A percentile compares a stretch with the other conserved stretches of the same genome.
Conservation (phyloP, 2,797 vertebrate genomes). For the Acipenser oxyrinchus region DNA sequence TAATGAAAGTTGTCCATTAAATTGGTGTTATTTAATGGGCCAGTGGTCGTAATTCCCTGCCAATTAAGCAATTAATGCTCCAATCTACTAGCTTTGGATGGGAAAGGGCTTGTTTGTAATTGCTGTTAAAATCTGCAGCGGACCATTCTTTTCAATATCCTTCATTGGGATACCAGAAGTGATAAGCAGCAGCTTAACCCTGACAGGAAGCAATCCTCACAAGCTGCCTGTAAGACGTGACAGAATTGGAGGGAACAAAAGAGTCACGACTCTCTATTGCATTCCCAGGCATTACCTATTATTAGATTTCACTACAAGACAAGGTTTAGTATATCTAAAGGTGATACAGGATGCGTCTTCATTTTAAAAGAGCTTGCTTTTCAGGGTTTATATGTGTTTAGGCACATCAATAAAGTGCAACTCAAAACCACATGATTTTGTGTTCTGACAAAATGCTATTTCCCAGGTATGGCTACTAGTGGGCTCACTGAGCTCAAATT, state of each 20-base stretch:
- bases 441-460: no score
- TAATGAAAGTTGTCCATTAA: neutral
- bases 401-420: no score
- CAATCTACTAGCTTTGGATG: neutral
- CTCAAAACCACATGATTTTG: no score
- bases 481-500: no score
- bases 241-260: neutral
- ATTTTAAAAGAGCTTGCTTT: no score
- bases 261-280: no score
- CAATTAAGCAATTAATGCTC: neutral
- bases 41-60: neutral
- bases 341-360: no score
- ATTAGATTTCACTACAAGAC: no score
- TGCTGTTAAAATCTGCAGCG: conserved; percentile 1
- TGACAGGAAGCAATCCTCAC: conserved; percentile 10
- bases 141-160: neutral
- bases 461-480: no score
- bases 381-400: no score
- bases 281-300: no score
- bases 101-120: conserved; percentile 4
- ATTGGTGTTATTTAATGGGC: neutral
- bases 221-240: conserved; percentile 6
- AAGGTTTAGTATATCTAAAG: no score
- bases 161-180: conserved; percentile 5
- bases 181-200: conserved; percentile 14